phyloP scores from a whole-genome alignment of 2,888 invertebrate genomes.

The Ligdia adustata region DNA sequence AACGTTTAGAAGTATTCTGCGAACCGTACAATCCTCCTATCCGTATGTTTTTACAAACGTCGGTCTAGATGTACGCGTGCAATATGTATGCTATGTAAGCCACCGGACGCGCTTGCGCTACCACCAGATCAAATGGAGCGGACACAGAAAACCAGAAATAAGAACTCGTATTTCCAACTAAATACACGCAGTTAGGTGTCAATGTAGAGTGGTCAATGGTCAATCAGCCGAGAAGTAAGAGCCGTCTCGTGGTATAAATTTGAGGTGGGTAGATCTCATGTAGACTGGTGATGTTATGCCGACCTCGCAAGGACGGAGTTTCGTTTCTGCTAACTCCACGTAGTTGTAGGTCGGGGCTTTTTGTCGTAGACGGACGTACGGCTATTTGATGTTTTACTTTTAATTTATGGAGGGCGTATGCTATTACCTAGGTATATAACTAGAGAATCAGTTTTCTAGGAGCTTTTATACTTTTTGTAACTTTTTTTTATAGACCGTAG shows the following conservation, averaged over 20 bases:
- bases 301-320: constrained; percentile 79
- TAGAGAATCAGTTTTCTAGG: too few species aligned
- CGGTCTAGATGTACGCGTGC: constrained; percentile 74
- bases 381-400: constrained; percentile 35
- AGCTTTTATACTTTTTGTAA: too few species aligned
- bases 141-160: constrained; percentile 59
- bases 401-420: constrained; percentile 21
- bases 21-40: constrained; percentile 47
- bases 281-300: constrained; percentile 39
- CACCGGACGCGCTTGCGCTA: constrained; percentile 72
- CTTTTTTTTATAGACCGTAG: too few species aligned
- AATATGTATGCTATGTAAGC: constrained; percentile 80
- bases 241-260: constrained; percentile 30
- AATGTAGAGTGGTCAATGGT: constrained; percentile 27
- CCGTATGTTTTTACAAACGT: constrained; percentile 74
- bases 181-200: constrained; percentile 14
- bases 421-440: too few species aligned
- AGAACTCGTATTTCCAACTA: constrained; percentile 28
- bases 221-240: constrained; percentile 20
- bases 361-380: constrained; percentile 64
- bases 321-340: constrained; percentile 72
- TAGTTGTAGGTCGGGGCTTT: constrained; percentile 65
- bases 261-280: constrained; percentile 27
- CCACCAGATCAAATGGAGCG: constrained; percentile 76
- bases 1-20: constrained; percentile 29